Conservation (phyloP, 2,113 vertebrate species). For the Phocoena phocoena region DNA sequence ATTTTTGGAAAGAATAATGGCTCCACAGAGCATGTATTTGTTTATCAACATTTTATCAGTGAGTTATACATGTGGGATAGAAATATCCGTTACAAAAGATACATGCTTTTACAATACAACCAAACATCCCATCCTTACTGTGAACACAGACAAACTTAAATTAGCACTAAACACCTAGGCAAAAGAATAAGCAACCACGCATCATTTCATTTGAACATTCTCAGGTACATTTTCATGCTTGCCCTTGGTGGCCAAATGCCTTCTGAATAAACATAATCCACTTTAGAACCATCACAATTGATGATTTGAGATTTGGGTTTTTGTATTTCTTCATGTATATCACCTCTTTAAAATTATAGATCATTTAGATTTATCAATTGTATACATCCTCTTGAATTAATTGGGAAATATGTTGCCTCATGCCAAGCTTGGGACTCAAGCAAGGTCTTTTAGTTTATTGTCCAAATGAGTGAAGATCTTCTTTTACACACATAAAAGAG, state of each 20-base stretch:
- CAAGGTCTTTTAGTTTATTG: neutral
- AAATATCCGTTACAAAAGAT: neutral
- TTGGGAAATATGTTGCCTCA: neutral
- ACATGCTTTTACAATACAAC: neutral
- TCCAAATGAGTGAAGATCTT: neutral
- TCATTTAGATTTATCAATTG: neutral
- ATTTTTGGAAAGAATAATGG: neutral
- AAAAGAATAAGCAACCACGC: neutral
- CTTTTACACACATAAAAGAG: neutral
- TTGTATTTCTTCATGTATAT: neutral
- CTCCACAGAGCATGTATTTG: neutral
- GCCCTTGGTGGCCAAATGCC: neutral
- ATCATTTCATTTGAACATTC: neutral
- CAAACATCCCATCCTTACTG: neutral
- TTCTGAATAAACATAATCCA: neutral
- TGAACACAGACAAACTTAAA: neutral
- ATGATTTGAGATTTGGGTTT: neutral
- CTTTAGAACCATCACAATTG: neutral
- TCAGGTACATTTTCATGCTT: neutral
- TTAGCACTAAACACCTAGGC: neutral
- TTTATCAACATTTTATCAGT: conserved; percentile 21
- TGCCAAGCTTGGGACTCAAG: neutral
- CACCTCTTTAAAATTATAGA: neutral
- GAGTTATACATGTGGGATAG: neutral
- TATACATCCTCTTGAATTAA: neutral